Base-by-base conservation (phyloP, 2,797 vertebrate genomes). In the Adrianichthys oophorus region DNA sequence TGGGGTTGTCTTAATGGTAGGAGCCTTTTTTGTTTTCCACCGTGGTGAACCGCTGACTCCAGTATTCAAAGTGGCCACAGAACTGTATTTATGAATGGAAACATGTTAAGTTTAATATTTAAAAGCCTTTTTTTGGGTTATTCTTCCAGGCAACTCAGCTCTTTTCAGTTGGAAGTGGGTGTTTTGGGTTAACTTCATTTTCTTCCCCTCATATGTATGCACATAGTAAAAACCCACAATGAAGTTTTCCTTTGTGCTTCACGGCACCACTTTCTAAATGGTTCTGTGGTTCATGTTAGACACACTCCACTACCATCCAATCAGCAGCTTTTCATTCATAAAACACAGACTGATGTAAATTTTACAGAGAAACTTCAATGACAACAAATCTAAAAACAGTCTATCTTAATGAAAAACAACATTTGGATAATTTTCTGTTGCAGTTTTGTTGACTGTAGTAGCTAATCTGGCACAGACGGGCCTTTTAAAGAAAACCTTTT, bases 41-140 rank as follows among this genome's bases (percentile, higher is more conserved):
- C 62, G 72, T 32, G 78, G 78, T 83, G 68, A 87, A 84, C 82
- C 82, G 45, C 84, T 69, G 76, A 70, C 62, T 87, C 68, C 76
- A 83, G 79, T 62, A 85, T 79, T 53, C 84, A 68, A 78, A 82
- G 72, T 85, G 85, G 72, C 74, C 64, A 68, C 53, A 60, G 79
- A 80, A 68, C 72, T 75, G 64, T 56, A 65, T 68, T 82, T 73
- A 68, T 77, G 70, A 81, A 78, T 78, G 84, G 83, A 89, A 89
- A 85, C 80, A 49, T 8, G 7, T 71, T 76, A 44, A 61, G 18
- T 48, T 72, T 58, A 58, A 41, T 62, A 65, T 70, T 56, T 78
- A 45, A 62, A 68, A 56, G 41, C 42, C 24, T 60, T 60, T 61
- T 61, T 62, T 61, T 56, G 41, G 48, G 48, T 67, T 37, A 52